Conservation (phyloP, 2,797 vertebrate species). For the Hoplostethus atlanticus region DNA sequence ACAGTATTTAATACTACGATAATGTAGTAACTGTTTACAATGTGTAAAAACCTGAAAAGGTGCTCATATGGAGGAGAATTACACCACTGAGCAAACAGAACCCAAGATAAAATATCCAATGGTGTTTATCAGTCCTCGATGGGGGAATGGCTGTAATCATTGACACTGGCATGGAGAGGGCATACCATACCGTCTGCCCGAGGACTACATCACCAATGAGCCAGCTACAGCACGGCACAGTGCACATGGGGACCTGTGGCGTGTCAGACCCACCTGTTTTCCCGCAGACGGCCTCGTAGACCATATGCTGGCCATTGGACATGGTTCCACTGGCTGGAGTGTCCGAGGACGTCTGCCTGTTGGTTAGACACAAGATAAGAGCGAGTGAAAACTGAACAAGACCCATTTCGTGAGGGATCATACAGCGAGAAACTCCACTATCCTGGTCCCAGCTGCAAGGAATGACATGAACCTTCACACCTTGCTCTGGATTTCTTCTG, state of each 20-base stretch:
- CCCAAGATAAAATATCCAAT: slow-evolving; percentile 70
- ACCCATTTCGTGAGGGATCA: slow-evolving; percentile 15
- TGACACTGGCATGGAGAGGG: slow-evolving; percentile 54
- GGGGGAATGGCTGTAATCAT: slow-evolving; percentile 77
- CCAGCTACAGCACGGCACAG: slow-evolving; percentile 24
- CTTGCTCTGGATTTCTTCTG: neutral
- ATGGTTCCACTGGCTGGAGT: slow-evolving; percentile 79
- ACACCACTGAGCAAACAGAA: slow-evolving; percentile 24
- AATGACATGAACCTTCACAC: neutral
- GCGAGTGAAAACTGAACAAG: slow-evolving; percentile 37
- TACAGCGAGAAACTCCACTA: slow-evolving; percentile 6
- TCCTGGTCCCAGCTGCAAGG: neutral
- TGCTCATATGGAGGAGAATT: neutral
- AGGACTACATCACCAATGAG: slow-evolving; percentile 22
- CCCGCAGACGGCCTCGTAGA: slow-evolving; percentile 83
- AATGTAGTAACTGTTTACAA: slow-evolving; percentile 37
- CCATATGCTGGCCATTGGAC: slow-evolving; percentile 78
- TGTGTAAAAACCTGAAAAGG: slow-evolving; percentile 20
- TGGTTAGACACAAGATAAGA: slow-evolving; percentile 72
- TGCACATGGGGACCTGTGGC: slow-evolving; percentile 44
- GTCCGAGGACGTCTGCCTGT: slow-evolving; percentile 86
- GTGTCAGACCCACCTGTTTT: slow-evolving; percentile 87
- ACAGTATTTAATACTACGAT: slow-evolving; percentile 18
- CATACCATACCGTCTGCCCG: slow-evolving; percentile 20
- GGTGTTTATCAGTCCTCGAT: slow-evolving; percentile 67